Conservation (phyloP, 2,888 invertebrate species). For the Eristalinus aeneus region DNA sequence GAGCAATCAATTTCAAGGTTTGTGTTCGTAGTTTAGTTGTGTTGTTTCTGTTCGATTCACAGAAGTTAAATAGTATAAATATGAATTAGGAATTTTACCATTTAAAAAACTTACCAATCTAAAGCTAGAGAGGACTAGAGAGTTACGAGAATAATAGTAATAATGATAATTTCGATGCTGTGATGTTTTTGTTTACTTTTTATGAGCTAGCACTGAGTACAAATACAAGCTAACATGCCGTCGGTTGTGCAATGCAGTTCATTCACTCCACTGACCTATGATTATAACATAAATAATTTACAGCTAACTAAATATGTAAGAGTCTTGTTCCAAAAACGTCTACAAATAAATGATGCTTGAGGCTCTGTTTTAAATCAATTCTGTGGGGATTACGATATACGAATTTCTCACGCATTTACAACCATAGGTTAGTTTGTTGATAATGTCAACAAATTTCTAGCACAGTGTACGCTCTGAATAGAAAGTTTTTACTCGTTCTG, state of each 20-base stretch:
- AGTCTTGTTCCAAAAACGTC: not conserved
- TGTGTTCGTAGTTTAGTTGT: not conserved
- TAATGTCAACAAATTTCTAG: constrained; percentile 45
- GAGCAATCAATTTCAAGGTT: constrained; percentile 35
- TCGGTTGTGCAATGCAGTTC: not conserved
- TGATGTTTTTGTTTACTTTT: not conserved
- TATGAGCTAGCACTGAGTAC: constrained; percentile 31
- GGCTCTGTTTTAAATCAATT: constrained; percentile 16
- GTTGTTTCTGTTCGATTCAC: not conserved
- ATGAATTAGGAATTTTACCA: constrained; percentile 36
- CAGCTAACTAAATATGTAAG: constrained; percentile 38
- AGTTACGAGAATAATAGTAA: not conserved
- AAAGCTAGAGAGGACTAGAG: constrained; percentile 39
- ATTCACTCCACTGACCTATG: not conserved
- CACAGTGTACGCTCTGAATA: constrained; percentile 42
- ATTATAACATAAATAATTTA: not conserved
- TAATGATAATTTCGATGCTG: constrained; percentile 19
- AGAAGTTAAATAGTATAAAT: constrained; percentile 4
- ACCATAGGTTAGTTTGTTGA: constrained; percentile 46
- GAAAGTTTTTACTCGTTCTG: constrained; percentile 31
- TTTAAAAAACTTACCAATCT: constrained; percentile 33
- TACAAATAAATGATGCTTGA: constrained; percentile 13
- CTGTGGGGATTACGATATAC: constrained; percentile 25
- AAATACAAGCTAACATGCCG: not conserved
- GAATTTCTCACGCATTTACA: constrained; percentile 68